Evolutionary conservation across 2,113 vertebrate species (phyloP), one percentile per base, ranked within the genome.

Genomic region (Neogale vison): DNA sequence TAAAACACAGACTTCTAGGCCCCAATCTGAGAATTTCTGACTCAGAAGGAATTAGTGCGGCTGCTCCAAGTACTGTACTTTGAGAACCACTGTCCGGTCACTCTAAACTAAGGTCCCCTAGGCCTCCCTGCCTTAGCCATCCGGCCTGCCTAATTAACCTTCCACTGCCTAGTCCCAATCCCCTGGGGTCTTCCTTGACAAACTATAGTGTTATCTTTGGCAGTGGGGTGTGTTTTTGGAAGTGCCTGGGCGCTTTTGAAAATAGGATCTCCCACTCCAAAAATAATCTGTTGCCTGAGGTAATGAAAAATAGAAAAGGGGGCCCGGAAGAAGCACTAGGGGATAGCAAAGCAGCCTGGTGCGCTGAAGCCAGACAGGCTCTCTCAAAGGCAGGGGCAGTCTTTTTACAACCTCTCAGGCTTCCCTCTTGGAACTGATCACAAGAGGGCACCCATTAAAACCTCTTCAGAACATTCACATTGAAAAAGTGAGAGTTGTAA

Each of bases 381-480:
- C 65, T 82, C 34, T 72, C 1, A 4, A 67, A 82, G 26, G 31
- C 39, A 80, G 10, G 34, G n/a, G 20, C 67, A 26, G 61, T 89
- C 55, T 88, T 90, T 89, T 90, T 80, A 93, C 80, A 76, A 97
- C 23, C 71, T 95, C 81, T 63, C 4, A 3, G 69, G 67, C 92
- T 97, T 93, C 14, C 26, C 74, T 97, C 83, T 72, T 89, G 79
- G 80, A 96, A 86, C 65, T 85, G 84, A 90, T 83, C 94, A 39
- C 50, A 93, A 81, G 63, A 92, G 50, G 82, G 31, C 67, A 93
- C 34, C 92, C 45, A 61, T 85, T 95, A 74, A 94, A 93, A 79
- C 39, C 74, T 82, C 90, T 79, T 84, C 29, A 92, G 89, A 81
- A 47, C 65, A 47, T 79, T 88, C 36, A 26, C 63, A 76, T 4